Conservation (phyloP, 2,888 invertebrate species). For the Herminia tarsipennalis region DNA sequence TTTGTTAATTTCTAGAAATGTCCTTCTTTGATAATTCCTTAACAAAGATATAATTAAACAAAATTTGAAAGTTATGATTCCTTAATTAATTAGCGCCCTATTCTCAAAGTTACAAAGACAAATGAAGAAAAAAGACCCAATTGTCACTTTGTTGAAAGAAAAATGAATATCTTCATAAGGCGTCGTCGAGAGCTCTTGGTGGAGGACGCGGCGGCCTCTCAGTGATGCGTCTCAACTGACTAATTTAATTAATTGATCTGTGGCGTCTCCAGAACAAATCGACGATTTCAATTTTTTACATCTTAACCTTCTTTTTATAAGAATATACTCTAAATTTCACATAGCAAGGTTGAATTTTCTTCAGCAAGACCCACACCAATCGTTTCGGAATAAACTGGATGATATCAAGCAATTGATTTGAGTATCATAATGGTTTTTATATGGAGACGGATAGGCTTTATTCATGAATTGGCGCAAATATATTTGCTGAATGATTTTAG, state of each 20-base stretch:
- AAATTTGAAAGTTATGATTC: neutral
- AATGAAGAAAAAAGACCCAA: constrained; percentile 5
- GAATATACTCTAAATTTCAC: constrained; percentile 25
- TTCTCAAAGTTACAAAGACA: no score
- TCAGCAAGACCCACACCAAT: constrained; percentile 20
- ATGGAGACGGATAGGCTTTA: constrained; percentile 50
- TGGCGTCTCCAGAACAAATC: constrained; percentile 53
- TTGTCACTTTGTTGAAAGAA: constrained; percentile 18
- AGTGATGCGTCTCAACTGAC: constrained; percentile 52
- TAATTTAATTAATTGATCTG: constrained; percentile 70
- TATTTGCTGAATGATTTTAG: constrained; percentile 26
- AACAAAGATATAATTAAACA: no score
- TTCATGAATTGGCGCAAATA: constrained; percentile 38
- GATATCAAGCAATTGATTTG: constrained; percentile 56
- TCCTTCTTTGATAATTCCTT: no score
- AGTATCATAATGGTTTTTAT: constrained; percentile 55
- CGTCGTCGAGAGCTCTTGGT: constrained; percentile 23
- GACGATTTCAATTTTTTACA: constrained; percentile 34
- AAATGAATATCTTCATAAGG: constrained; percentile 39
- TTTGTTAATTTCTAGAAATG: no score
- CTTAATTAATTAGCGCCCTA: no score
- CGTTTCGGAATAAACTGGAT: constrained; percentile 37
- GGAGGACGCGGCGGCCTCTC: constrained; percentile 36
- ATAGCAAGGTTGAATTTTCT: constrained; percentile 31
- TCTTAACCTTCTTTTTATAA: constrained; percentile 9